Percentiles rank a stretch among this genome's conserved stretches.
Conservation (phyloP, 2,888 invertebrate genomes). For the Cephus nigrinus region DNA sequence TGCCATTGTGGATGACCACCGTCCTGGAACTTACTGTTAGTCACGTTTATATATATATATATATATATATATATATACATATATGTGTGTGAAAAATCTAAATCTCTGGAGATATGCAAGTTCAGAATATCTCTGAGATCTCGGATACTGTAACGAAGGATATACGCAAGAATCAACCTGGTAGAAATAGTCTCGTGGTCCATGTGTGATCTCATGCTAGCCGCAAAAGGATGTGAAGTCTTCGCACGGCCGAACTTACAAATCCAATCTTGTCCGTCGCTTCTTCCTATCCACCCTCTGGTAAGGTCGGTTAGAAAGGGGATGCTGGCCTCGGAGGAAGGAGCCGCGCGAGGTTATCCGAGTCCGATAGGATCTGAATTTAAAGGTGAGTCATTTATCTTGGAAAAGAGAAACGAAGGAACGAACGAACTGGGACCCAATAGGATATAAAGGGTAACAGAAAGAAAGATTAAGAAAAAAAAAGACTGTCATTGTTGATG, state of each 20-base stretch:
- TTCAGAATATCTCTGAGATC: not conserved
- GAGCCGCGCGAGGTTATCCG: not conserved
- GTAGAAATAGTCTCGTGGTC: not conserved
- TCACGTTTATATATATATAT: too few species aligned
- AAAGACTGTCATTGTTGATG: not conserved
- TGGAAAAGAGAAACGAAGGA: not conserved
- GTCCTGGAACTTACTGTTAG: too few species aligned
- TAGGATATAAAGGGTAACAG: not conserved
- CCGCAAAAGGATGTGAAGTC: conserved; percentile 19
- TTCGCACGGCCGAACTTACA: conserved; percentile 42
- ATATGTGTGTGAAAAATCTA: not conserved
- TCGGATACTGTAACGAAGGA: not conserved
- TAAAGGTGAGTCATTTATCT: conserved; percentile 6
- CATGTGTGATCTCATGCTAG: conserved; percentile 14
- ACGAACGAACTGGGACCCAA: not conserved
- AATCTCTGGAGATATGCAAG: not conserved
- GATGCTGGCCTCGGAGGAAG: not conserved
- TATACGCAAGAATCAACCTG: not conserved
- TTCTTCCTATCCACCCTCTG: not conserved
- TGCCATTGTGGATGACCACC: too few species aligned
- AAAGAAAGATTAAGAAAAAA: not conserved
- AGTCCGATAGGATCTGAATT: not conserved
- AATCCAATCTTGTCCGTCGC: conserved; percentile 45
- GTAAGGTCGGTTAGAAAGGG: not conserved
- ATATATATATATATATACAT: not conserved